A percentile compares a stretch with the other conserved stretches of the same genome.
Evolutionary conservation across 2,888 invertebrate genomes (phyloP).

Genomic region (Tenthredo distinguenda): DNA sequence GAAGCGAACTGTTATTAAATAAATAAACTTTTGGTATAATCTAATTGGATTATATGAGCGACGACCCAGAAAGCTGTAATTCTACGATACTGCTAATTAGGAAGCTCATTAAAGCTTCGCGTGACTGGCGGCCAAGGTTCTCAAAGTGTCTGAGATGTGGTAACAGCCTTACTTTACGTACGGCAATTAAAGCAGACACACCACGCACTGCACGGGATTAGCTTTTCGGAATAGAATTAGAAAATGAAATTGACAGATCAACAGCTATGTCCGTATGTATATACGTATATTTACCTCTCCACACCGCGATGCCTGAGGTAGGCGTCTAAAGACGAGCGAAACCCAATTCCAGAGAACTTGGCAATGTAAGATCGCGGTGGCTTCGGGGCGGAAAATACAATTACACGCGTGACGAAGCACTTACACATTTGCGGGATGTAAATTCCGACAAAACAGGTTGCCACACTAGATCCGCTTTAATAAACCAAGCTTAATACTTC

Average conservation of each 20-base stretch:
- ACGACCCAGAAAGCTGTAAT: slow-evolving; percentile 29
- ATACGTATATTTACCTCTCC: neutral
- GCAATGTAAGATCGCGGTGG: slow-evolving; percentile 10
- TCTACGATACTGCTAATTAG: slow-evolving; percentile 26
- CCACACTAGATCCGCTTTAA: slow-evolving; percentile 30
- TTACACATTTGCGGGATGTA: slow-evolving; percentile 13
- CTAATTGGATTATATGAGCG: slow-evolving; percentile 32
- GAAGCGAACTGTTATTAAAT: neutral
- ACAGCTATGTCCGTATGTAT: neutral
- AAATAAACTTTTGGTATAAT: slow-evolving; percentile 8
- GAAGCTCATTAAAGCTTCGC: slow-evolving; percentile 42
- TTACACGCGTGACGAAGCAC: slow-evolving; percentile 41
- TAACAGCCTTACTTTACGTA: neutral
- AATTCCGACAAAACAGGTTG: slow-evolving; percentile 15
- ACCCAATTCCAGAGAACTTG: slow-evolving; percentile 27
- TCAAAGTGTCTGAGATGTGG: slow-evolving; percentile 25
- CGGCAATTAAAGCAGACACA: neutral
- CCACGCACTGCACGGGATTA: neutral
- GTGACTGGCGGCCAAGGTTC: slow-evolving; percentile 17
- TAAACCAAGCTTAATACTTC: slow-evolving; percentile 41
- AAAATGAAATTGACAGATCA: neutral
- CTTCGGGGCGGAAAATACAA: slow-evolving; percentile 43
- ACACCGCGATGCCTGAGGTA: neutral
- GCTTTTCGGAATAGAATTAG: neutral
- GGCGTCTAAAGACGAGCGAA: slow-evolving; percentile 5